Conservation (phyloP, 1,140 invertebrate species). For the Spodoptera litura region DNA sequence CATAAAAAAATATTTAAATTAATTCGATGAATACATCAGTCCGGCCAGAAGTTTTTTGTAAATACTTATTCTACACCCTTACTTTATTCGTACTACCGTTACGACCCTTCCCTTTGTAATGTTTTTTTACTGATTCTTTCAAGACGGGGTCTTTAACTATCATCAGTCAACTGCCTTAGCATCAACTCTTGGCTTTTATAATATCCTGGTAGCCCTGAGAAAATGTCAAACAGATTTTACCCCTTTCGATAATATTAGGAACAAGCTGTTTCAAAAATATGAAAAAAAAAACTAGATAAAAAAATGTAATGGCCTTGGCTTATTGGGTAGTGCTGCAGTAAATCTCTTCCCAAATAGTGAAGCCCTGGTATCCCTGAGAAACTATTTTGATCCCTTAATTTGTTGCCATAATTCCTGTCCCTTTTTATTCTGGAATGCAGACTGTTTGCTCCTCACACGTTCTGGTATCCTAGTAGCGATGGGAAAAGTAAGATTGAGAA, state of each 20-base stretch:
- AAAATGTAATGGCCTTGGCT: neutral
- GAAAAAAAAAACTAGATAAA: neutral
- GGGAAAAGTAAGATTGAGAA: conserved; percentile 5
- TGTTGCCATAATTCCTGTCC: neutral
- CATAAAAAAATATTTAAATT: neutral
- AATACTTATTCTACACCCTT: no score
- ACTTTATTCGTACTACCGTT: no score
- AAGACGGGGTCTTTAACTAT: no score
- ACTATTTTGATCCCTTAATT: conserved; percentile 13
- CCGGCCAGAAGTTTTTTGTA: no score
- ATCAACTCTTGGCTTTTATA: neutral
- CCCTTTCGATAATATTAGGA: neutral
- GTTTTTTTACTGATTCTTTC: no score
- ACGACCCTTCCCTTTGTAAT: no score
- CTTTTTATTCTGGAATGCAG: neutral
- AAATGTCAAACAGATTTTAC: neutral
- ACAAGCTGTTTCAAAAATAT: neutral
- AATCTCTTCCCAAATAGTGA: neutral
- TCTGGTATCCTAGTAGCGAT: conserved; percentile 5
- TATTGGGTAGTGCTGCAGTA: neutral
- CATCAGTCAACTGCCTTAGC: neutral
- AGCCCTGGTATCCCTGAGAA: conserved; percentile 32
- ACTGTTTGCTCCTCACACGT: neutral
- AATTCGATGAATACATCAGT: no score
- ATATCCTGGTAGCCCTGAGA: conserved; percentile 16